These are phyloP conservation scores for Lobophora halterata DNA, from an alignment of 2,888 invertebrate species.

Conservation along the genomic window DNA sequence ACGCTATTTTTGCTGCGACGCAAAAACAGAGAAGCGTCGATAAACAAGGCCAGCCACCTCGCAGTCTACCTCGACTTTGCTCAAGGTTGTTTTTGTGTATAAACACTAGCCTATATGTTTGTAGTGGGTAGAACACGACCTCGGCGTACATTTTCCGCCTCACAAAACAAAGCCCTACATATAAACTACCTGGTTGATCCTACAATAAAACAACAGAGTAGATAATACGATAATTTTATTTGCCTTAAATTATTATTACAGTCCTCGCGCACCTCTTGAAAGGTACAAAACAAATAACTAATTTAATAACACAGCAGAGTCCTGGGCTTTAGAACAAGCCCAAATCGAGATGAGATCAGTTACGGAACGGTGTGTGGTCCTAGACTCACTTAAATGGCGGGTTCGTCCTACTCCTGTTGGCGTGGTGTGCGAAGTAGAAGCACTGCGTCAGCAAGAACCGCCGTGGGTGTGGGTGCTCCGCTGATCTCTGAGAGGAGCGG, in stretches of 20 bases:
- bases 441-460: conserved; percentile 63
- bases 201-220: conserved; percentile 11
- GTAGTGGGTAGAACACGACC: conserved; percentile 33
- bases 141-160: conserved; percentile 34
- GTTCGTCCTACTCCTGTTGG: conserved; percentile 43
- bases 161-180: conserved; percentile 3
- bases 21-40: conserved; percentile 15
- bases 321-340: conserved; percentile 74
- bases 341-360: conserved; percentile 69
- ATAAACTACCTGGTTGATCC: conserved; percentile 9
- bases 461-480: conserved; percentile 70
- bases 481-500: conserved; percentile 66
- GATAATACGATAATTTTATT: conserved; percentile 31
- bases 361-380: conserved; percentile 67
- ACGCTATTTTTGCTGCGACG: conserved; percentile 12
- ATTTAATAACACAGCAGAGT: conserved; percentile 74
- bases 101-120: conserved; percentile 50
- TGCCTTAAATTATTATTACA: conserved; percentile 63
- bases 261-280: conserved; percentile 55
- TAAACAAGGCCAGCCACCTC: conserved; percentile 56
- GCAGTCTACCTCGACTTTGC: conserved; percentile 34
- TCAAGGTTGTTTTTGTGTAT: conserved; percentile 78
- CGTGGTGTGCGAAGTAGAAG: conserved; percentile 60
- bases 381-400: conserved; percentile 43
- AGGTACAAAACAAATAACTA: conserved; percentile 66